Percentiles rank a stretch among this genome's conserved stretches.
Conservation (phyloP, 2,797 vertebrate species). For the Melanotaenia boesemani region DNA sequence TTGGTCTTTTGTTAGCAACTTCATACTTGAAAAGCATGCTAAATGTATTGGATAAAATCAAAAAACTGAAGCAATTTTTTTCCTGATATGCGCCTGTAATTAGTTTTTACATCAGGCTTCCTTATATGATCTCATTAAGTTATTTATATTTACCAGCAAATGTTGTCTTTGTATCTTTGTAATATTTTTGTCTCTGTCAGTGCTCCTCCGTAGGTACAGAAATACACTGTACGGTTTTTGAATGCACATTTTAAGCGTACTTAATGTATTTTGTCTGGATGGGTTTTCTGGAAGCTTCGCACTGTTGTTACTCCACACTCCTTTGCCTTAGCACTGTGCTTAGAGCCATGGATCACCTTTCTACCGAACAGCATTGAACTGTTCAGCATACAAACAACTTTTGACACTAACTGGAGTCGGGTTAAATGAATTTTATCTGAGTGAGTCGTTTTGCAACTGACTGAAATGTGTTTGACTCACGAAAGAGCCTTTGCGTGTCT, state of each 20-base stretch:
- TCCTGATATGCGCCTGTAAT: constrained; percentile 44
- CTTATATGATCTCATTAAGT: constrained; percentile 32
- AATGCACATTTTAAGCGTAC: constrained; percentile 8
- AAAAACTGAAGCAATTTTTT: constrained; percentile 6
- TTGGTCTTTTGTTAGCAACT: constrained; percentile 14
- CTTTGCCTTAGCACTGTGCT: constrained; percentile 59
- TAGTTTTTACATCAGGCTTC: constrained; percentile 26
- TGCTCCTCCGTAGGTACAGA: constrained; percentile 47
- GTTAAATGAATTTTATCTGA: constrained; percentile 2
- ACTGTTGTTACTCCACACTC: constrained; percentile 43
- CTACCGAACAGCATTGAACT: constrained; percentile 12
- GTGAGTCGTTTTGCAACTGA: constrained; percentile 35
- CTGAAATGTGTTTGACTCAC: constrained; percentile 28
- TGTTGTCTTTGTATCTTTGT: not conserved
- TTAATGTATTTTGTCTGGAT: constrained; percentile 13
- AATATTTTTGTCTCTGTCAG: not conserved
- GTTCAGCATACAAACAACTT: constrained; percentile 4
- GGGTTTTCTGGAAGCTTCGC: constrained; percentile 33
- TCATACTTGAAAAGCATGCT: constrained; percentile 48
- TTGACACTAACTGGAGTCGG: constrained; percentile 11
- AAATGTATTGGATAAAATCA: constrained; percentile 22
- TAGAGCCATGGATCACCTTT: constrained; percentile 35
- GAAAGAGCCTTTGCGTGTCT: constrained; percentile 21
- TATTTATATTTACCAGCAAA: constrained; percentile 38
- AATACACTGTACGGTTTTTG: constrained; percentile 16